phyloP scores from a whole-genome alignment of 2,113 vertebrate species.

The Alligator sinensis region DNA sequence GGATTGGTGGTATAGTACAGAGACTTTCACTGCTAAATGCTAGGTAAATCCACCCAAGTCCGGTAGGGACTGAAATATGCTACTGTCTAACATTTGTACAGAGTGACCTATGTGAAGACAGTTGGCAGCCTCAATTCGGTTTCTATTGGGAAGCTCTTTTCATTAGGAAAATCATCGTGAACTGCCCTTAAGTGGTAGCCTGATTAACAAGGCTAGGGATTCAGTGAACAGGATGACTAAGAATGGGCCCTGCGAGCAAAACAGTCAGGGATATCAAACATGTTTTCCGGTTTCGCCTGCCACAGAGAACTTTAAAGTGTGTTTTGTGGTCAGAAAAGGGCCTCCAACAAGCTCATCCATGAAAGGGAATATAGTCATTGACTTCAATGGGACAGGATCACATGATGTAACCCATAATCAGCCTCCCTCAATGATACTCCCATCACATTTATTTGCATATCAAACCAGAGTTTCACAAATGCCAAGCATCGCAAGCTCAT shows the following conservation, averaged over 20 bases:
- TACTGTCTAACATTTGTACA: background rate
- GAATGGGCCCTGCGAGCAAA: background rate
- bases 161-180: background rate
- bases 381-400: background rate
- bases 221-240: background rate
- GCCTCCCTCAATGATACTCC: background rate
- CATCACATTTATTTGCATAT: background rate
- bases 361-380: background rate
- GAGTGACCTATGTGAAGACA: background rate
- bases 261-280: background rate
- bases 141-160: background rate
- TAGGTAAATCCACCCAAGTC: background rate
- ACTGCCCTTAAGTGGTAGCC: background rate
- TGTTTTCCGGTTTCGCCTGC: background rate
- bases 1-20: slow-evolving; percentile 1
- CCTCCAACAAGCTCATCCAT: background rate
- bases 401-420: rapidly evolving
- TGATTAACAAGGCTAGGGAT: rapidly evolving
- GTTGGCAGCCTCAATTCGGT: background rate
- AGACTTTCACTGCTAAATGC: background rate
- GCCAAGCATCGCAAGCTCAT: background rate
- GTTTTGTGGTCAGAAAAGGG: background rate
- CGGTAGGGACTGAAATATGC: background rate
- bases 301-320: background rate
- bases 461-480: background rate